Evolutionary conservation across 2,113 vertebrate genomes (phyloP), one percentile per base, ranked within the genome.

Genomic region (Azemiops feae): DNA sequence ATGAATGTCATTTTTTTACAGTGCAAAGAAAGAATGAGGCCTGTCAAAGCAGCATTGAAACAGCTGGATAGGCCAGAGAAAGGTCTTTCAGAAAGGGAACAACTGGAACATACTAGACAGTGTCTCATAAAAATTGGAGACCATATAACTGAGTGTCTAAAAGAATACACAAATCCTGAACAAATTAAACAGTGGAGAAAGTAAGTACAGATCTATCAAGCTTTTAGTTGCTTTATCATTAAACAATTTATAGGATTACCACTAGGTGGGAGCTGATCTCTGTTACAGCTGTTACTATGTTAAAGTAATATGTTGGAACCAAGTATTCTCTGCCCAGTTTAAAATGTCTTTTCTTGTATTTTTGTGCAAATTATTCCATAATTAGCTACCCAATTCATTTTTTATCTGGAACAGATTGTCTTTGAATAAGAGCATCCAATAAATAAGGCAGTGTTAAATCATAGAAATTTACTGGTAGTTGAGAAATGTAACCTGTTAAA

Each of bases 11-110:
- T 90, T 57, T 60, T 53, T 96, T 95, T 96, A 88, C 93, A 99
- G 99, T 99, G 99, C 96, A 99, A 99, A 96, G 99, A 99, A 97
- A 98, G 99, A 96, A 99, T 99, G 99, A 98, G 99, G 55, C 99
- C 99, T 3, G 99, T 99, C 34, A 99, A 99, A 95, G 99, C 99
- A 60, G 99, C 99, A 23, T 96, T 99, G 94, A 99, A 99, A 96
- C 99, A 99, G 94, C 97, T 99, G 96, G 99, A 99, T 97, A 95
- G 99, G 90, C 99, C 99, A 43, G 99, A 99, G 96, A 99, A 99
- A 93, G 99, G 99, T 30, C 98, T 99, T 95, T 99, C 99, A 8
- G 99, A 99, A 97, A 98, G 99, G 18, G 99, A 99, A 93, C 99
- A 99, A 96, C 98, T 99, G 3, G 99, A 99, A 39, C 99, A 99